Base-by-base conservation (phyloP, 2,888 invertebrate genomes). In the Heliconius ethilla region DNA sequence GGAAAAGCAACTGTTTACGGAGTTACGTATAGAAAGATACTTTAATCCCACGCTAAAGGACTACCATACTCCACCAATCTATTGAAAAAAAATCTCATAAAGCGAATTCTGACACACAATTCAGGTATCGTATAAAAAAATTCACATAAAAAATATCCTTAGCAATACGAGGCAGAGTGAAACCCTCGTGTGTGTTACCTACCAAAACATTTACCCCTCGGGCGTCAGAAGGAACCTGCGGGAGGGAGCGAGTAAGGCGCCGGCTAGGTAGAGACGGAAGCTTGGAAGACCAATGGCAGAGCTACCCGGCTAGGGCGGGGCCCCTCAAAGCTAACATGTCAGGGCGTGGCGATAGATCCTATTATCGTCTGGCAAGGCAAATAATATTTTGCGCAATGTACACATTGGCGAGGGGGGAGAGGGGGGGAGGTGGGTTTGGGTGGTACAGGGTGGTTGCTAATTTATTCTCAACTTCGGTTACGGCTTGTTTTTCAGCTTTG, bases 371-470 rank as follows among this genome's bases (percentile, higher is more conserved):
- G 95, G 95, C 95, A 95, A 96, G 95, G 96, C 96, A 96, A 96
- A 96, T 96, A 96, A 96, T 96, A 96, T 96, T 96, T 95, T 95
- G 95, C 95, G 95, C 96, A 96, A 95, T 95, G 95, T 96, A 96
- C 95, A 96, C 96, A 96, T 95, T 95, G 95, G 92, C 89, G 89
- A 89, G 88, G 86, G 86, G 86, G 82, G 87, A 18, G 2, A 15
- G 51, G 51, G 18, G 51, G 51, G 51, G 51, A 7, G 51, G 51
- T 18, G 51, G 18, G 51, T 33, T 33, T 33, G 33, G 51, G 51
- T 51, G 59, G 87, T 22, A n/a, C 18, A 77, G 82, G 90, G 88
- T 86, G 89, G 87, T 87, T 90, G 93, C 94, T 94, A 94, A 94
- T 94, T 94, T 93, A 94, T 94, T 93, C 92, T 90, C 93, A 94